Evolutionary conservation across 2,888 invertebrate genomes (phyloP).

Genomic region (Hyposoter didymator): DNA sequence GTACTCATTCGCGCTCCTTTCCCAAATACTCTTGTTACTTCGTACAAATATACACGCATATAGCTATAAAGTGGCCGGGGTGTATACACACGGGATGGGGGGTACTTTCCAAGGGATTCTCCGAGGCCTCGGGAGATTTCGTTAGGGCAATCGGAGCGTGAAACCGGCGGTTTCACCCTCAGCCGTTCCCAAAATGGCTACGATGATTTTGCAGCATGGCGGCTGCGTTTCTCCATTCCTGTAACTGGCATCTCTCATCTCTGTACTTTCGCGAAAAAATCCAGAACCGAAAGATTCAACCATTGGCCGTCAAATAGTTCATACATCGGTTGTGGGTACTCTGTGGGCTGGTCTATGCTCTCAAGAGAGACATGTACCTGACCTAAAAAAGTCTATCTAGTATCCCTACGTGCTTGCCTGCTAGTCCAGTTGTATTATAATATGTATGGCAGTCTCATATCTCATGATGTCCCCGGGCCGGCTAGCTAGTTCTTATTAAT

Average conservation of each 20-base stretch:
- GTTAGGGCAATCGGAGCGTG: slow-evolving; percentile 81
- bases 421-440: slow-evolving; percentile 70
- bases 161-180: slow-evolving; percentile 79
- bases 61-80: neutral
- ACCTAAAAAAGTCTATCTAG: slow-evolving; percentile 23
- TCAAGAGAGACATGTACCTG: slow-evolving; percentile 34
- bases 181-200: slow-evolving; percentile 77
- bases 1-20: slow-evolving; percentile 25
- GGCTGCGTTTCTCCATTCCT: slow-evolving; percentile 51
- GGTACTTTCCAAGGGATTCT: slow-evolving; percentile 69
- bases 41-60: slow-evolving; percentile 9
- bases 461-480: slow-evolving; percentile 68
- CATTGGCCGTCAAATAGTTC: neutral
- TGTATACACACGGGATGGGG: slow-evolving; percentile 37
- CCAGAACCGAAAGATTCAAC: neutral
- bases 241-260: neutral
- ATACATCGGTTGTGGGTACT: neutral
- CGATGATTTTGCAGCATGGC: slow-evolving; percentile 75
- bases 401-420: slow-evolving; percentile 32
- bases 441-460: slow-evolving; percentile 55
- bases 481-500: slow-evolving; percentile 73
- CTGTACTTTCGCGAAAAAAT: neutral
- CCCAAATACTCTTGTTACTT: slow-evolving; percentile 67
- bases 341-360: neutral
- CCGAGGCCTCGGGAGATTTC: slow-evolving; percentile 73